Base-by-base conservation (phyloP, 2,113 vertebrate species). In the Clarias gariepinus region DNA sequence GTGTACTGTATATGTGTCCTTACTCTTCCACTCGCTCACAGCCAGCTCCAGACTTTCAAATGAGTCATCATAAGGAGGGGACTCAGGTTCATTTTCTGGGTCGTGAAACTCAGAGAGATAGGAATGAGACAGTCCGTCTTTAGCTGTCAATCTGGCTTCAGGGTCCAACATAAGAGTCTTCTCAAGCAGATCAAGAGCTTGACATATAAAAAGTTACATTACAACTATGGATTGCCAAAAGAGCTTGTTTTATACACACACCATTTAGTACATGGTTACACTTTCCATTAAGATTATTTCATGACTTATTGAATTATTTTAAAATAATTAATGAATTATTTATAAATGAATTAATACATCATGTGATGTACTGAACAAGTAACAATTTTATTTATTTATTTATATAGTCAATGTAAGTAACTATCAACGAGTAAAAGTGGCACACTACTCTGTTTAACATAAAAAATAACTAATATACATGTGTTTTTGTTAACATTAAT, bases 1-100 rank as follows among this genome's bases (percentile, higher is more conserved):
- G 61, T 63, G 61, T 23, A 21, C 4, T 11, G 33, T 74, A 33
- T 74, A 36, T 25, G 11, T 74, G 11, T 52, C 1, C 94, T 92
- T 86, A 96, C 96, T 96, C 87, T 96, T 96, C 95, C 95, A 96
- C 87, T 96, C 96, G 6, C 92, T 93, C n/a, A 95, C 61, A 0
- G 85, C 90, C 13, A 96, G 94, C 85, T 96, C 93, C 85, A 95
- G 55, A 88, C 89, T 96, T 91, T 96, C 96, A 6, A 96, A 96
- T 4, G 95, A 96, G 90, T 96, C 95, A 0, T 96, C 96, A 0
- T 96, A 96, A 3, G 91, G 91, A 3, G 82, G 80, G 0, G 95
- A 94, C 71, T 92, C 91, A 0, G 94, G 91, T 79, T 96, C 96
- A 3, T 87, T 64, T 71, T 95, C 95, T 0, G 95, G 92, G 79